Evolutionary conservation across 2,888 invertebrate genomes (phyloP), one percentile per base, ranked within the genome.

Genomic region (Polymixis flavicincta): DNA sequence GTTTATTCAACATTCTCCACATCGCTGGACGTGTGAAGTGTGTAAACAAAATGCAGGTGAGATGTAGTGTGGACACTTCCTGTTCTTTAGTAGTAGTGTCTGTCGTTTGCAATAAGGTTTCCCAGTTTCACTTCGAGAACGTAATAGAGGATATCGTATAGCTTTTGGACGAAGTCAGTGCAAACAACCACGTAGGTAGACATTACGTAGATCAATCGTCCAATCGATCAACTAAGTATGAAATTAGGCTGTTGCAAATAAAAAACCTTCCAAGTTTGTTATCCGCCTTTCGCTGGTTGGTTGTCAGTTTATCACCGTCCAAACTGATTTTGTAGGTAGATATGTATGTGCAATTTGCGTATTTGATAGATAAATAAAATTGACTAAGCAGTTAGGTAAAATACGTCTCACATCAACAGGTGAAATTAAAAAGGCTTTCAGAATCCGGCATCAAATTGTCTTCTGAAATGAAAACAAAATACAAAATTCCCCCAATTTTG

Each of bases 1-100:
- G 42, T 66, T 71, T 59, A 82, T 52, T 55, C 83, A 60, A 70
- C 69, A 82, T 78, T 78, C 70, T 64, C 32, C n/a, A 60, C 66
- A 70, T 70, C 2, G 42, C 60, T 70, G 5, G 50, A 14, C 61
- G 57, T 70, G 69, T 63, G 67, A 64, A 77, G 13, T 72, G 32
- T 68, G 77, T 77, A 77, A 80, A 82, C 73, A 72, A 71, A 74
- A 81, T 82, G 50, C 82, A 82, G 73, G 57, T 78, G 57, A 69
- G 52, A 48, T 66, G 50, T 57, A 70, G 42, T 25, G 50, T 7
- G 45, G 48, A 48, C 52, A 71, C 54, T 59, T 76, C 70, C 69
- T 50, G 71, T 42, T 77, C 25, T 55, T 54, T 48, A 9, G 0
- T 42, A 19, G 28, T 61, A 9, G 3, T 54, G 42, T 25, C 28